These are phyloP conservation scores for Pleuronectes platessa DNA, from an alignment of 2,113 vertebrate species.

Conservation along the genomic window DNA sequence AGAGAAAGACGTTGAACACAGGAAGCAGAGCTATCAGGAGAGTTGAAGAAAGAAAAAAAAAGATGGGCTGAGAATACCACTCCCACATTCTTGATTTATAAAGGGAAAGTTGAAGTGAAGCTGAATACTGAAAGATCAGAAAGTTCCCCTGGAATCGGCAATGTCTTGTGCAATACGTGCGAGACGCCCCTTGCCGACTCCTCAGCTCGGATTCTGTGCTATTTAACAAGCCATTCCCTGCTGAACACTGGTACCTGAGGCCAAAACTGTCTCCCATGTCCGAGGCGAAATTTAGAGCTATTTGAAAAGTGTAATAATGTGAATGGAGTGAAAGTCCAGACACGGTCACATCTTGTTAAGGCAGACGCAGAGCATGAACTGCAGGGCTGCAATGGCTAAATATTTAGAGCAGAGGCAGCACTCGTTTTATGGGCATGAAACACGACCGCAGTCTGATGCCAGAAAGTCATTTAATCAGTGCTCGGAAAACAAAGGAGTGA, in stretches of 20 bases:
- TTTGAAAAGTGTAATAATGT: conserved; percentile 59
- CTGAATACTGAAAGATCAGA: conserved; percentile 54
- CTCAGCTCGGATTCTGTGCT: conserved; percentile 52
- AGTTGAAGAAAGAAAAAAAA: conserved; percentile 16
- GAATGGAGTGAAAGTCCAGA: conserved; percentile 59
- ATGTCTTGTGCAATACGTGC: conserved; percentile 46
- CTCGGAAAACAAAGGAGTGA: conserved; percentile 42
- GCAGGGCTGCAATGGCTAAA: conserved; percentile 59
- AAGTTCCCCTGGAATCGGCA: conserved; percentile 42
- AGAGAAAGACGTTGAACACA: conserved; percentile 53
- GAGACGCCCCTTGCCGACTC: conserved; percentile 24
- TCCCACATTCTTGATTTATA: conserved; percentile 51
- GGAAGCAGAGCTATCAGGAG: conserved; percentile 58
- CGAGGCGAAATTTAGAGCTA: conserved; percentile 37
- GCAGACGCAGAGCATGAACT: conserved; percentile 55
- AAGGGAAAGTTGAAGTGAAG: conserved; percentile 52
- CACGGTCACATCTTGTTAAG: conserved; percentile 65
- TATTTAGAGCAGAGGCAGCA: conserved; percentile 69
- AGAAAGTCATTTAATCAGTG: conserved; percentile 46
- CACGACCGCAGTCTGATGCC: conserved; percentile 51
- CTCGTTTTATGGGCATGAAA: conserved; percentile 64
- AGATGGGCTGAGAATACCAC: conserved; percentile 50
- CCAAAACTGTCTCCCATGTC: conserved; percentile 53
- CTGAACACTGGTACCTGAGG: conserved; percentile 43
- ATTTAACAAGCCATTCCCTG: conserved; percentile 62